Conservation (phyloP, 1,140 invertebrate genomes). For the Diploscapter pachys region DNA sequence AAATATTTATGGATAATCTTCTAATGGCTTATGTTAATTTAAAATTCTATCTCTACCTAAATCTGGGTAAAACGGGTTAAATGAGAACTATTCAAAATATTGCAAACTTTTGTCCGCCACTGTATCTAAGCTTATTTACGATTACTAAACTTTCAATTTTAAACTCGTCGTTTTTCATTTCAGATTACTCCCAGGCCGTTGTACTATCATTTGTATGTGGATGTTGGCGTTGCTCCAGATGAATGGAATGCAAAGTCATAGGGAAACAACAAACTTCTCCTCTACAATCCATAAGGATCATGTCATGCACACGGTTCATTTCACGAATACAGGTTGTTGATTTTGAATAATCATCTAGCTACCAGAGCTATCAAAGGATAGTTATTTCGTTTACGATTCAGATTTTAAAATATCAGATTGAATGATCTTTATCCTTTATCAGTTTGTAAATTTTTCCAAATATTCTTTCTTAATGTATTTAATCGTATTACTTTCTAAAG, state of each 20-base stretch:
- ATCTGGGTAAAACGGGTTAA: background rate
- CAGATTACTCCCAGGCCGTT: constrained; percentile 45
- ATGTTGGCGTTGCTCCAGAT: constrained; percentile 50
- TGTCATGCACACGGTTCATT: too few relatives aligned
- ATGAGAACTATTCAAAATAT: background rate
- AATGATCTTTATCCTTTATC: too few relatives aligned
- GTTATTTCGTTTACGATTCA: too few relatives aligned
- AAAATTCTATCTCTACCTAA: background rate
- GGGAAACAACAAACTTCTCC: background rate
- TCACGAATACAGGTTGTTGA: too few relatives aligned
- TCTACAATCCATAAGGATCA: too few relatives aligned
- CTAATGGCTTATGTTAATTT: background rate
- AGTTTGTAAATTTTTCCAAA: too few relatives aligned
- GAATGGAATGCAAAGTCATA: constrained; percentile 45
- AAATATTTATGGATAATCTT: too few relatives aligned
- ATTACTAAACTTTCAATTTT: background rate
- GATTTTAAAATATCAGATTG: too few relatives aligned
- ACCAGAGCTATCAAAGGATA: too few relatives aligned
- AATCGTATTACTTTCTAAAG: too few relatives aligned
- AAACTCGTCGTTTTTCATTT: constrained; percentile 6
- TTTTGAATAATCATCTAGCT: too few relatives aligned
- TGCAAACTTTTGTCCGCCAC: background rate
- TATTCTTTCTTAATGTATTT: too few relatives aligned
- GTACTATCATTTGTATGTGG: constrained; percentile 57
- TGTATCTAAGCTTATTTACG: background rate